Conservation (phyloP, 1,140 invertebrate genomes). For the Drepana arcuata region DNA sequence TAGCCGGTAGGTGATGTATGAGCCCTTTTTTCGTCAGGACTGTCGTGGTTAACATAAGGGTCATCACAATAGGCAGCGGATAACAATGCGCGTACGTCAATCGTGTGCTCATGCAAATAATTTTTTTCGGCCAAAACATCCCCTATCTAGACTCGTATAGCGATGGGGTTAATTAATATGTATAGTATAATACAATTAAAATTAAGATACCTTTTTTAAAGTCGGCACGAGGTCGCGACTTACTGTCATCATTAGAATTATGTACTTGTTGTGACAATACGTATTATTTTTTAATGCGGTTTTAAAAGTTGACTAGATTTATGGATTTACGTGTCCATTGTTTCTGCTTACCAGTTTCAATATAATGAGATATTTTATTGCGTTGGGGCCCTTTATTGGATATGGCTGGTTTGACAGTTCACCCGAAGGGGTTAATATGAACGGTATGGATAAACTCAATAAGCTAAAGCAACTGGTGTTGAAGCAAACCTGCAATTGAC, state of each 20-base stretch:
- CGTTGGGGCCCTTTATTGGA: constrained; percentile 52
- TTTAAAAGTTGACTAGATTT: constrained; percentile 45
- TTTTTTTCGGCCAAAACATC: constrained; percentile 66
- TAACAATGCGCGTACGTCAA: constrained; percentile 68
- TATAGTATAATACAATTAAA: constrained; percentile 67
- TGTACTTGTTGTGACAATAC: constrained; percentile 54
- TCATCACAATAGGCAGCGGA: constrained; percentile 69
- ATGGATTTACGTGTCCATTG: constrained; percentile 41
- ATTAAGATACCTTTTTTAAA: constrained; percentile 58
- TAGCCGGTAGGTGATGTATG: constrained; percentile 19
- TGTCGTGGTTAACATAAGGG: constrained; percentile 61
- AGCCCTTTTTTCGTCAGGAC: constrained; percentile 27
- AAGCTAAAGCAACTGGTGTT: constrained; percentile 67
- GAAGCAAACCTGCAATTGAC: constrained; percentile 65
- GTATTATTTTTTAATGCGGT: constrained; percentile 33
- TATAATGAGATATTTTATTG: constrained; percentile 46
- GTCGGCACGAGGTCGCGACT: constrained; percentile 56
- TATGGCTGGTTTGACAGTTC: constrained; percentile 61
- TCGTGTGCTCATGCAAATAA: constrained; percentile 70
- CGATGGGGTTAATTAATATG: constrained; percentile 71
- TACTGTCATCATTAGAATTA: constrained; percentile 64
- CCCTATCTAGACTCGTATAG: constrained; percentile 58
- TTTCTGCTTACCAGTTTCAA: constrained; percentile 53
- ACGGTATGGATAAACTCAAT: constrained; percentile 68
- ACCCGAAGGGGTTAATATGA: constrained; percentile 68